phyloP scores from a whole-genome alignment of 1,140 invertebrate genomes.

The Drosophila leontia region DNA sequence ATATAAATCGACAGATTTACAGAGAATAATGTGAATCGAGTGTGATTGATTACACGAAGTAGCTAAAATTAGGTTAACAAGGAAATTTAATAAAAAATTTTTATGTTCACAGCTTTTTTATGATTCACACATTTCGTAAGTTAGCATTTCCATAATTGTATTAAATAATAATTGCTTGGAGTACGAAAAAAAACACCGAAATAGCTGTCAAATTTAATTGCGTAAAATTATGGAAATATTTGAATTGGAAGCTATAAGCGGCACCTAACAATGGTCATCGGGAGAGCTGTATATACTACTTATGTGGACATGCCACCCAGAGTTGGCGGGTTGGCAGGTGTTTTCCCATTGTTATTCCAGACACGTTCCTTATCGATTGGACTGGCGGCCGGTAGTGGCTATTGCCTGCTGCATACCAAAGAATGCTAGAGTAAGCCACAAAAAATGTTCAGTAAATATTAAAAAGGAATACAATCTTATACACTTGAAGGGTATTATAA shows the following conservation, averaged over 20 bases:
- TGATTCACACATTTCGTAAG: constrained; percentile 26
- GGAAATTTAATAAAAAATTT: constrained; percentile 4
- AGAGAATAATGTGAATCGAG: constrained; percentile 13
- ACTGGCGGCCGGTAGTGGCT: constrained; percentile 29
- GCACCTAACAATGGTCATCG: constrained; percentile 34
- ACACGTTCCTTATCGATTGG: constrained; percentile 34
- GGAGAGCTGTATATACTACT: background rate
- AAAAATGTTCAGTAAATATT: constrained; percentile 14
- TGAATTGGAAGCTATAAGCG: constrained; percentile 45
- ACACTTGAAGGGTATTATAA: background rate
- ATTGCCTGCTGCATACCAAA: constrained; percentile 33
- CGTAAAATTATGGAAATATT: constrained; percentile 47
- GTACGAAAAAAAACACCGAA: constrained; percentile 12
- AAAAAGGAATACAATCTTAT: background rate
- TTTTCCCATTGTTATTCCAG: constrained; percentile 28
- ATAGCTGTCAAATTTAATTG: constrained; percentile 42
- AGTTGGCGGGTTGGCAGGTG: constrained; percentile 27
- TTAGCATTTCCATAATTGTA: constrained; percentile 29
- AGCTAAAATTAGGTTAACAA: constrained; percentile 9
- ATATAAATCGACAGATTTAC: constrained; percentile 46
- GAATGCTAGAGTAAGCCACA: background rate
- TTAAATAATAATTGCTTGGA: constrained; percentile 13
- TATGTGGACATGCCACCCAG: constrained; percentile 33
- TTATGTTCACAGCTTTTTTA: constrained; percentile 4
- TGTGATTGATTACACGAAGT: constrained; percentile 26